Evolutionary conservation across 2,113 vertebrate species (phyloP).

Genomic region (Carassius auratus): DNA sequence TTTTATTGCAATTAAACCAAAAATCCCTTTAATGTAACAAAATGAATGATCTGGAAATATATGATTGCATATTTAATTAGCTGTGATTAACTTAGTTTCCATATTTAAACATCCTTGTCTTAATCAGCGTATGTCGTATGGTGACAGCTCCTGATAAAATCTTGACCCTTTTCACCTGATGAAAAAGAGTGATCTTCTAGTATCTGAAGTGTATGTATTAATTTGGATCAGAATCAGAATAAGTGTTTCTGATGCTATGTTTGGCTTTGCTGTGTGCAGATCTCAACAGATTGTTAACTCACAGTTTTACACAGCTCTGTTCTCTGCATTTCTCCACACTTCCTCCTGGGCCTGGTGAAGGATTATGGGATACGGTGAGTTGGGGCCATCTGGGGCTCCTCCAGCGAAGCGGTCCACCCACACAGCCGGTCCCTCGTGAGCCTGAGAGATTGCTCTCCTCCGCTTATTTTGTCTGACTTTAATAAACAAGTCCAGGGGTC

Average conservation of each 20-base stretch:
- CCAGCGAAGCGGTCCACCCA: slow-evolving; percentile 34
- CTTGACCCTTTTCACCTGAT: background rate
- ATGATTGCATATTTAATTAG: background rate
- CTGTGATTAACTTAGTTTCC: background rate
- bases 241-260: background rate
- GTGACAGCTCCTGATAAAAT: background rate
- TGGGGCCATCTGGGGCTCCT: slow-evolving; percentile 31
- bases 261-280: background rate
- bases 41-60: background rate
- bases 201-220: background rate
- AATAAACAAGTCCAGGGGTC: slow-evolving; percentile 52
- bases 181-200: background rate
- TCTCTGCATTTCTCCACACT: slow-evolving; percentile 36
- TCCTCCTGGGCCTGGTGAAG: slow-evolving; percentile 34
- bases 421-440: slow-evolving; percentile 27
- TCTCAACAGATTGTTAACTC: slow-evolving; percentile 40
- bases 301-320: slow-evolving; percentile 23
- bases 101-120: background rate
- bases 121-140: background rate
- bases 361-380: slow-evolving; percentile 35
- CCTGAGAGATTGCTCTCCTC: slow-evolving; percentile 46
- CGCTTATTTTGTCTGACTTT: slow-evolving; percentile 56
- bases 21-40: background rate
- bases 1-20: background rate
- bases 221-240: background rate